phyloP scores from a whole-genome alignment of 2,113 vertebrate species.

The Phoxinus phoxinus region DNA sequence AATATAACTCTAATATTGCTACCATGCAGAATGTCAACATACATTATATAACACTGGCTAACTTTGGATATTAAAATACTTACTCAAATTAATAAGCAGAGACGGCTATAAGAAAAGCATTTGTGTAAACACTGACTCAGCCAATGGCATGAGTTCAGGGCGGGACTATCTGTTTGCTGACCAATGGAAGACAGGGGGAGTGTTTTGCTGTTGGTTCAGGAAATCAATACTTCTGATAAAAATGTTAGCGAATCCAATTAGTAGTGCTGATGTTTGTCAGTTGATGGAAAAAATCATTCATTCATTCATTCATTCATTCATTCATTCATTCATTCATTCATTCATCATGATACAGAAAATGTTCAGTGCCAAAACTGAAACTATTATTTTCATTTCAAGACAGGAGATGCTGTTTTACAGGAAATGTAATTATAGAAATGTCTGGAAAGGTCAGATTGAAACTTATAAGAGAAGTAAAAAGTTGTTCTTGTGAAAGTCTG shows the following conservation, averaged over 20 bases:
- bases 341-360: not conserved
- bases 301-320: too few species aligned
- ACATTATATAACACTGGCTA: not conserved
- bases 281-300: too few species aligned
- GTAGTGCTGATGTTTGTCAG: not conserved
- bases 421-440: constrained; percentile 1
- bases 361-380: not conserved
- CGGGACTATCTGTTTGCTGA: not conserved
- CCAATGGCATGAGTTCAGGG: too few species aligned
- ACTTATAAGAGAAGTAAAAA: constrained; percentile 15
- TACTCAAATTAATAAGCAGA: too few species aligned
- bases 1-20: not conserved
- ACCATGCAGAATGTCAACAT: not conserved
- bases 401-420: not conserved
- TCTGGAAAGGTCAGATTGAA: not conserved
- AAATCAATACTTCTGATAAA: not conserved
- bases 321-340: too few species aligned
- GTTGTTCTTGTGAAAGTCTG: constrained; percentile 10
- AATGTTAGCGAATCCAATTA: not conserved
- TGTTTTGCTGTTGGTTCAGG: not conserved
- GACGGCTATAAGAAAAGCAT: too few species aligned
- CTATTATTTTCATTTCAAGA: not conserved
- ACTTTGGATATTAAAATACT: too few species aligned
- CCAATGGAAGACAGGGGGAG: not conserved
- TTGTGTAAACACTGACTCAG: too few species aligned